phyloP scores from a whole-genome alignment of 2,113 vertebrate species.

The Tor tambroides region DNA sequence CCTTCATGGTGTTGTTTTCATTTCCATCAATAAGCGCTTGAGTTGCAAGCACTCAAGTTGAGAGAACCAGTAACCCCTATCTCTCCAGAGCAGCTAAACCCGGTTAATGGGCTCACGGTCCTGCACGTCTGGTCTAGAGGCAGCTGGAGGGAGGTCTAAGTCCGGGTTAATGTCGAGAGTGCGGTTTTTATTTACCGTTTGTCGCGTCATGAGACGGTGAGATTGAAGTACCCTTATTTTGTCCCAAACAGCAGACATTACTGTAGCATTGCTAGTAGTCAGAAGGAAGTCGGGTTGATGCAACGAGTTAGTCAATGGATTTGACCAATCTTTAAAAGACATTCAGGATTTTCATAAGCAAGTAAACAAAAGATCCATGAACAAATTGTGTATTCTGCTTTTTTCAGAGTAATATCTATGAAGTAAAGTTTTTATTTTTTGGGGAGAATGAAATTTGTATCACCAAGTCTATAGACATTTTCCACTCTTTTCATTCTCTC shows the following conservation, averaged over 20 bases:
- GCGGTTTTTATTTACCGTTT: conserved; percentile 1
- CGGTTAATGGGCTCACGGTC: background rate
- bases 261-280: background rate
- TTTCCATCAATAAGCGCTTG: conserved; percentile 33
- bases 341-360: background rate
- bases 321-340: background rate
- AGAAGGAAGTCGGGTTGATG: background rate
- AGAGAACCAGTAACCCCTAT: conserved; percentile 11
- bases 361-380: background rate
- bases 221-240: conserved; percentile 15
- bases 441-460: background rate
- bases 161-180: background rate
- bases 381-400: background rate
- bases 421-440: background rate
- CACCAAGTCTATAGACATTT: background rate
- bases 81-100: background rate
- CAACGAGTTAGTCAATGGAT: background rate
- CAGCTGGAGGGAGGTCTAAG: background rate
- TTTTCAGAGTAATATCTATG: background rate
- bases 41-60: conserved; percentile 20
- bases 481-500: background rate
- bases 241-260: background rate
- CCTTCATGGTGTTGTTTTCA: conserved; percentile 33
- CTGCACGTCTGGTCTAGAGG: background rate
- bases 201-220: background rate